Conservation (phyloP, 2,888 invertebrate species). For the Mylabris sibirica region DNA sequence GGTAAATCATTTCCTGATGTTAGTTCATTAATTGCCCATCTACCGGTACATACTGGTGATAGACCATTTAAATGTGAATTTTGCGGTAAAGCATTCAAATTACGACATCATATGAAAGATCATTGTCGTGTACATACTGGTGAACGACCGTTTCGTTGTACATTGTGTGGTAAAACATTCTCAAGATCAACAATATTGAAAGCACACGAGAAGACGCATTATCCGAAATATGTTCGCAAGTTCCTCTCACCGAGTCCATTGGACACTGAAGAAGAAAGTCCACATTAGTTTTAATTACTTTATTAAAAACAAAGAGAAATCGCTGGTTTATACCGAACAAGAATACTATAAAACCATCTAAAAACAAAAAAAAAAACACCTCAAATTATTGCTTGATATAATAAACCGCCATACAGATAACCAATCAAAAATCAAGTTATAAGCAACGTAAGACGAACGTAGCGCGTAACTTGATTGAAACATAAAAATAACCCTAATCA, state of each 20-base stretch:
- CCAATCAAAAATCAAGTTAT: too few species aligned
- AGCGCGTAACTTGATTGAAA: neutral
- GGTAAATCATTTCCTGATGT: conserved; percentile 93
- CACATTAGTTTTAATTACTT: conserved; percentile 66
- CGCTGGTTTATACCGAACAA: neutral
- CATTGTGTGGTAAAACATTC: conserved; percentile 89
- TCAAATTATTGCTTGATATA: too few species aligned
- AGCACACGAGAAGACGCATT: conserved; percentile 93
- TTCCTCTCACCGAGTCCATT: conserved; percentile 87
- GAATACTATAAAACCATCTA: neutral
- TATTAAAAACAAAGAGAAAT: neutral
- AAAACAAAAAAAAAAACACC: too few species aligned
- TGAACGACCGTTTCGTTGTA: conserved; percentile 88
- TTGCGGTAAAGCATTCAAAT: conserved; percentile 92
- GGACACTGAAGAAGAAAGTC: conserved; percentile 81
- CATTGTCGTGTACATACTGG: conserved; percentile 93
- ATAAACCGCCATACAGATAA: too few species aligned
- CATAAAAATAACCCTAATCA: neutral
- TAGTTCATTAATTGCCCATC: conserved; percentile 84
- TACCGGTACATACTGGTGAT: conserved; percentile 90
- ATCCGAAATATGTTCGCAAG: conserved; percentile 89
- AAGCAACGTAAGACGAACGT: too few species aligned
- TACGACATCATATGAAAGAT: conserved; percentile 93
- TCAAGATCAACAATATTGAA: conserved; percentile 89
- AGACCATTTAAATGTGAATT: conserved; percentile 93